These are phyloP conservation scores for Carettochelys insculpta DNA, from an alignment of 2,113 vertebrate species.

Conservation along the genomic window DNA sequence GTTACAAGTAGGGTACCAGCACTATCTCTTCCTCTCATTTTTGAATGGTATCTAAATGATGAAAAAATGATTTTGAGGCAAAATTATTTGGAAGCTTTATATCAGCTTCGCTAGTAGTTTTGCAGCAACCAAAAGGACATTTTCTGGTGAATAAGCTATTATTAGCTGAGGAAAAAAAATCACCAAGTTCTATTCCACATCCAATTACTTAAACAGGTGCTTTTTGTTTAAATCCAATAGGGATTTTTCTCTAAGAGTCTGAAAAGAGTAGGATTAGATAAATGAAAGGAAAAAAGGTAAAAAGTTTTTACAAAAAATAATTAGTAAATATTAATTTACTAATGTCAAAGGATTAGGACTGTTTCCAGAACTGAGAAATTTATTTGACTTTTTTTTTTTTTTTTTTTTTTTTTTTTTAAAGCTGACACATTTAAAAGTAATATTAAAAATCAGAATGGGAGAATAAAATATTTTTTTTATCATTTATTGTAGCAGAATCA, in stretches of 20 bases:
- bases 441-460: neutral
- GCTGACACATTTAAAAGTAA: neutral
- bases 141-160: neutral
- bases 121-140: neutral
- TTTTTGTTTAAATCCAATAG: neutral
- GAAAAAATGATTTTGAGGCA: neutral
- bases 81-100: neutral
- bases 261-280: neutral
- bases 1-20: neutral
- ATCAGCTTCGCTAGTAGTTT: neutral
- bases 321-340: neutral
- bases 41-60: neutral
- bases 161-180: neutral
- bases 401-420: neutral
- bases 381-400: neutral
- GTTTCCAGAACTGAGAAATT: neutral
- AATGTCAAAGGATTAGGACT: neutral
- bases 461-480: neutral
- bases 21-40: neutral
- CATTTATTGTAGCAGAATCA: neutral
- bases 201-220: neutral
- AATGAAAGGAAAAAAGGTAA: neutral
- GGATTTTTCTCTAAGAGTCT: neutral
- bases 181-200: neutral
- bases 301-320: neutral